phyloP scores from a whole-genome alignment of 2,888 invertebrate species.

The Acanthosepion lycidas region DNA sequence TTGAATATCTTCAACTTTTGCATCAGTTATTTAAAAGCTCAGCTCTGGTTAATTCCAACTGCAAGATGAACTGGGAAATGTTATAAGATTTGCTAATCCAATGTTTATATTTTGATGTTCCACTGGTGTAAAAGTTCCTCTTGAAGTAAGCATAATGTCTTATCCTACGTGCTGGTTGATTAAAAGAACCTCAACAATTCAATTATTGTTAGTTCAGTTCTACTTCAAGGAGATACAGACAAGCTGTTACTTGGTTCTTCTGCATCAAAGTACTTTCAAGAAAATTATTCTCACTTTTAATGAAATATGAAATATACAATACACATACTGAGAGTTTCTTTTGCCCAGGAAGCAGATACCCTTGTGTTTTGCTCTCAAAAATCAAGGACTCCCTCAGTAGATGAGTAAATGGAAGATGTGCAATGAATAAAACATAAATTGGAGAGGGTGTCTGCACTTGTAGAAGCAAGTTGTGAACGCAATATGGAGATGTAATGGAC shows the following conservation, averaged over 20 bases:
- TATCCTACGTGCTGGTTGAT: neutral
- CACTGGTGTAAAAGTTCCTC: neutral
- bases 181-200: neutral
- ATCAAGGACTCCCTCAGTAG: conserved; percentile 37
- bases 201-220: neutral
- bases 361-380: neutral
- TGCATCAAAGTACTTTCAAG: neutral
- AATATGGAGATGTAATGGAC: conserved; percentile 42
- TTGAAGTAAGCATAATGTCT: neutral
- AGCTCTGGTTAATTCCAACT: neutral
- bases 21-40: neutral
- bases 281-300: neutral
- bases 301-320: neutral
- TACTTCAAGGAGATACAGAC: neutral
- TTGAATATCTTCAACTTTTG: neutral
- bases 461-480: conserved; percentile 37
- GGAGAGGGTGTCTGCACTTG: conserved; percentile 35
- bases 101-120: neutral
- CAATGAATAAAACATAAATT: conserved; percentile 42
- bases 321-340: neutral
- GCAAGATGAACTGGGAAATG: neutral
- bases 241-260: neutral
- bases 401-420: neutral
- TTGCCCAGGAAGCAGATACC: neutral
- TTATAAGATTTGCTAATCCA: neutral